Evolutionary conservation across 2,888 invertebrate species (phyloP).

Genomic region (Hoplodrina ambigua): DNA sequence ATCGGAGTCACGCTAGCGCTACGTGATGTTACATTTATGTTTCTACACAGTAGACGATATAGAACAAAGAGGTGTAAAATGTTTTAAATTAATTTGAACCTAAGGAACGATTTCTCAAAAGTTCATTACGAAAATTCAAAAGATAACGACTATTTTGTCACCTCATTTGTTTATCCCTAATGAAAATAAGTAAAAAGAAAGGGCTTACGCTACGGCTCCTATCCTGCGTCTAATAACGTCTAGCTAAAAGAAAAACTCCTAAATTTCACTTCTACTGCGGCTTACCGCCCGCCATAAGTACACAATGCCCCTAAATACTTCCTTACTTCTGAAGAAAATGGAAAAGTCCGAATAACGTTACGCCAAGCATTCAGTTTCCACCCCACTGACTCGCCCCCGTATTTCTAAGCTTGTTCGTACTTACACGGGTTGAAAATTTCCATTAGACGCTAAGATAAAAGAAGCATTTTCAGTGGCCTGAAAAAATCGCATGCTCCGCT

Average conservation of each 20-base stretch:
- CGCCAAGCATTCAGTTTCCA: slow-evolving; percentile 47
- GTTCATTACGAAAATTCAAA: background rate
- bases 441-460: slow-evolving; percentile 60
- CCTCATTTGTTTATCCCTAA: slow-evolving; percentile 24
- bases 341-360: slow-evolving; percentile 50
- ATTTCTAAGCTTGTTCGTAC: slow-evolving; percentile 51
- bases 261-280: slow-evolving; percentile 20
- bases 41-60: background rate
- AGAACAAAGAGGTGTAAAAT: background rate
- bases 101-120: background rate
- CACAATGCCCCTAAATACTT: slow-evolving; percentile 46
- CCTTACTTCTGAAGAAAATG: slow-evolving; percentile 44
- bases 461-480: slow-evolving; percentile 55
- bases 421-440: slow-evolving; percentile 53
- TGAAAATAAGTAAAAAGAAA: slow-evolving; percentile 33
- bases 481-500: slow-evolving; percentile 49
- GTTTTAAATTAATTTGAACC: background rate
- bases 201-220: background rate
- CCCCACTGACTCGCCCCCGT: slow-evolving; percentile 42
- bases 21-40: background rate
- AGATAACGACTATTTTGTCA: background rate
- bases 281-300: slow-evolving; percentile 33
- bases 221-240: slow-evolving; percentile 25
- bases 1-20: background rate
- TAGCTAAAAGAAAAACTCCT: slow-evolving; percentile 15